Evolutionary conservation across 2,113 vertebrate species (phyloP).

Genomic region (Delphinapterus leucas): DNA sequence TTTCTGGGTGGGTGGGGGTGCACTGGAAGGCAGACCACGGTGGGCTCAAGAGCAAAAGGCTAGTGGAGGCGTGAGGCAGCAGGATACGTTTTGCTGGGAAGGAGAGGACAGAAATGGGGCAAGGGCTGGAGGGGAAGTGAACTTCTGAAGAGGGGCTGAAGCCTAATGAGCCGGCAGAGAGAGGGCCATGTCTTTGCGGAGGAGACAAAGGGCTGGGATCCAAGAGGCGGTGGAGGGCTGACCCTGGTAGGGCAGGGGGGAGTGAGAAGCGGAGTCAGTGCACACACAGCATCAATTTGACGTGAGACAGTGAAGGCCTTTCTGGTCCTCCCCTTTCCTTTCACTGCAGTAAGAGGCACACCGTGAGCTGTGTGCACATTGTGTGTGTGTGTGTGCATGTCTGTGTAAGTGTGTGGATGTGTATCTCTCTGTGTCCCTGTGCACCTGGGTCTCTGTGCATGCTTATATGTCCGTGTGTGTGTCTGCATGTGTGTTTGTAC

Average conservation of each 20-base stretch:
- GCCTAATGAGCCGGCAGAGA: neutral
- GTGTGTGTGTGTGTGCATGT: neutral
- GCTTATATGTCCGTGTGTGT: no score
- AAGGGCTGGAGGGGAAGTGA: neutral
- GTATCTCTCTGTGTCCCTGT: no score
- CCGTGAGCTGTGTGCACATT: neutral
- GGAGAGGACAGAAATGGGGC: neutral
- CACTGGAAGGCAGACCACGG: neutral
- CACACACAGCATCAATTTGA: neutral
- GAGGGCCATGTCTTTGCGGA: neutral
- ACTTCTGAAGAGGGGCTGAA: neutral
- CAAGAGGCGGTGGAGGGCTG: neutral
- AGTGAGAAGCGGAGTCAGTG: no score
- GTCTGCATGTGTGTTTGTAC: neutral
- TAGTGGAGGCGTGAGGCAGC: rapidly evolving
- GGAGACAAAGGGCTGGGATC: neutral
- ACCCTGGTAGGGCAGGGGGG: neutral
- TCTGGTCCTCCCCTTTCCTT: neutral
- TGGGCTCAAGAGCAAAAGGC: neutral
- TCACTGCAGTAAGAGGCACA: neutral
- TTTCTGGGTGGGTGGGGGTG: neutral
- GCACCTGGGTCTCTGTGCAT: neutral
- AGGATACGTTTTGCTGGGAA: neutral
- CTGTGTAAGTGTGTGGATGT: no score
- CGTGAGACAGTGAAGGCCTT: rapidly evolving